Evolutionary conservation across 2,113 vertebrate genomes (phyloP).

Genomic region (Trachemys scripta): DNA sequence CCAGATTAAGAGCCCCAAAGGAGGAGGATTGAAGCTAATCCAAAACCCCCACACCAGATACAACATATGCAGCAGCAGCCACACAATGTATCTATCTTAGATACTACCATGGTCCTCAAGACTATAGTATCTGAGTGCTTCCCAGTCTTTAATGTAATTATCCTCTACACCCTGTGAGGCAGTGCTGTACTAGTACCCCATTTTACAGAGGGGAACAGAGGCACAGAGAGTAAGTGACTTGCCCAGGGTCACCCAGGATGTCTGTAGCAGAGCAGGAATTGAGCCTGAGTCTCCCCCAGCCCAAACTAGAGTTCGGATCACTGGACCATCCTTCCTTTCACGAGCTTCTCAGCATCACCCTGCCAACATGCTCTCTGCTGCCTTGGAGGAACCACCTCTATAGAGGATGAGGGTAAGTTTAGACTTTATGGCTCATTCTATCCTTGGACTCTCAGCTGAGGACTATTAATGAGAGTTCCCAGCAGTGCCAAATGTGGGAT

Average conservation of each 20-base stretch:
- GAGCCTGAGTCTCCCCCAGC: neutral
- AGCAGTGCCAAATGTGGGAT: neutral
- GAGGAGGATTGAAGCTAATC: neutral
- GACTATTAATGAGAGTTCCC: rapidly evolving
- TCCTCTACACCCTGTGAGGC: neutral
- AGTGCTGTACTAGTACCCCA: neutral
- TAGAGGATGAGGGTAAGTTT: neutral
- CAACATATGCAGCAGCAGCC: neutral
- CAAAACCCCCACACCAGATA: neutral
- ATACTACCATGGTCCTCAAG: neutral
- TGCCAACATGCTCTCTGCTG: rapidly evolving
- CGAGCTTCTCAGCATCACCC: neutral
- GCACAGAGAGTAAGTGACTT: neutral
- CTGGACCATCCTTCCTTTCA: neutral
- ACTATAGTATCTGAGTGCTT: neutral
- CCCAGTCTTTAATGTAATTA: neutral
- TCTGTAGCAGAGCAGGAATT: neutral
- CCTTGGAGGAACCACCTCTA: neutral
- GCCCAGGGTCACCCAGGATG: no score
- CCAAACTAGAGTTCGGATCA: neutral
- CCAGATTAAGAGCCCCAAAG: neutral
- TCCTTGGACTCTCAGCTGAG: rapidly evolving
- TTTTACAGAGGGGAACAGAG: neutral
- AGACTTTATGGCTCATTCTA: neutral
- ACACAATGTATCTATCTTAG: neutral